Evolutionary conservation across 2,113 vertebrate genomes (phyloP).

Genomic region (Apistogramma diplotaenia): DNA sequence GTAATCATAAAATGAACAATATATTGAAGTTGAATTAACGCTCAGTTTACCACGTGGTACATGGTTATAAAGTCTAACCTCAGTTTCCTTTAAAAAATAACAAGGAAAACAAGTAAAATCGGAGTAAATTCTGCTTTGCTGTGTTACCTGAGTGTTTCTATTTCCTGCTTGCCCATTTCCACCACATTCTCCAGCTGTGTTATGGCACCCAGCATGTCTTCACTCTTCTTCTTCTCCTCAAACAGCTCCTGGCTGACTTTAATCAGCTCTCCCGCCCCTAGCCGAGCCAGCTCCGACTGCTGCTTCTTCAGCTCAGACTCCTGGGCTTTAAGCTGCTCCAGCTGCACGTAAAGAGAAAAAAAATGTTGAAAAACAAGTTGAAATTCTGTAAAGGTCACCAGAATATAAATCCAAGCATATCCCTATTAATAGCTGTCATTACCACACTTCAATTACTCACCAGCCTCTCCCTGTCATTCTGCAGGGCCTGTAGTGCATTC

Average conservation of each 20-base stretch:
- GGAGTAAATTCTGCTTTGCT: neutral
- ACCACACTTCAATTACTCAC: slow-evolving; percentile 68
- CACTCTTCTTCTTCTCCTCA: slow-evolving; percentile 66
- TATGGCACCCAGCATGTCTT: slow-evolving; percentile 51
- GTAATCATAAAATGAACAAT: neutral
- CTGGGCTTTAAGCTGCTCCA: slow-evolving; percentile 85
- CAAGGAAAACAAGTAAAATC: neutral
- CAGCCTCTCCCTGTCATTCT: slow-evolving; percentile 90
- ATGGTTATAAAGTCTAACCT: no score
- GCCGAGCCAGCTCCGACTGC: slow-evolving; percentile 80
- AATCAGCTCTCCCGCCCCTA: slow-evolving; percentile 82
- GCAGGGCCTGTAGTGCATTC: slow-evolving; percentile 89
- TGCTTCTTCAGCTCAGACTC: slow-evolving; percentile 81
- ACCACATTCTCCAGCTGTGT: slow-evolving; percentile 55
- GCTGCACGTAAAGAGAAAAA: slow-evolving; percentile 58
- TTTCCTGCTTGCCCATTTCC: slow-evolving; percentile 69
- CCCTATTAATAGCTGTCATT: neutral
- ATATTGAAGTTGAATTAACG: neutral
- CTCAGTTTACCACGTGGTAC: neutral
- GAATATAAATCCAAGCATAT: neutral
- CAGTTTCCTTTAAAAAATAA: neutral
- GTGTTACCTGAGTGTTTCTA: slow-evolving; percentile 65
- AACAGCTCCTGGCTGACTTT: slow-evolving; percentile 78
- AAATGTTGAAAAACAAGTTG: neutral
- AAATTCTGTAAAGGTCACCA: neutral